Base-by-base conservation (phyloP, 2,888 invertebrate species). In the Sinohyriopsis cumingii region DNA sequence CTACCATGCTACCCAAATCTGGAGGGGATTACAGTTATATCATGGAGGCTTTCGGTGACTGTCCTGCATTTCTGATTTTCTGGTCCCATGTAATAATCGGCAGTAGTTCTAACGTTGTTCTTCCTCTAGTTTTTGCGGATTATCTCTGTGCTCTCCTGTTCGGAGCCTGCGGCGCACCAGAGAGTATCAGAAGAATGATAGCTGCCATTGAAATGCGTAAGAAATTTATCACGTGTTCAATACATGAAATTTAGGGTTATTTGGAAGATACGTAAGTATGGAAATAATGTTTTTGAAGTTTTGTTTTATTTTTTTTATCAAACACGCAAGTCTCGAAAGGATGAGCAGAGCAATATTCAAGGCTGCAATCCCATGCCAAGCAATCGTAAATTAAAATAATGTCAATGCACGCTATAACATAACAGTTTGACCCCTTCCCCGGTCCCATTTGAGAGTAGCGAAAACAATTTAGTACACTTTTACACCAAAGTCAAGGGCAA, bases 1-100 rank as follows among this genome's bases (percentile, higher is more conserved):
- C 95, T 56, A 94, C 94, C 0, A 93, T 95, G 0, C 93, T 95
- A 7, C 94, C 94, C 0, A 92, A 94, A 83, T 95, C 95, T 1
- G 95, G 95, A 5, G 95, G 94, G 1, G 95, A 95, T 89, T 95
- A 95, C 87, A 93, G 94, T 1, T 95, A 95, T 94, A 3, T 75
- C 24, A 61, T 68, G 60, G 55, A 59, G 6, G 74, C 57, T 6
- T 69, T 78, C 19, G 81, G 81, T 3, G 93, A 93, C 19, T 85
- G 95, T 7, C 80, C 82, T 4, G 79, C 80, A 1, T 82, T 80
- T 61, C 64, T 82, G 65, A 94, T 94, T 82, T 93, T 94, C 6
- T 95, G 83, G 84, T 66, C 76, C 5, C 63, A 59, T 54, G 76
- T 69, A n/a, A 22, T 77, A 7, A 68, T 85, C 6, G 84, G 89